Conservation (phyloP, 2,888 invertebrate species). For the Philonicus albiceps region DNA sequence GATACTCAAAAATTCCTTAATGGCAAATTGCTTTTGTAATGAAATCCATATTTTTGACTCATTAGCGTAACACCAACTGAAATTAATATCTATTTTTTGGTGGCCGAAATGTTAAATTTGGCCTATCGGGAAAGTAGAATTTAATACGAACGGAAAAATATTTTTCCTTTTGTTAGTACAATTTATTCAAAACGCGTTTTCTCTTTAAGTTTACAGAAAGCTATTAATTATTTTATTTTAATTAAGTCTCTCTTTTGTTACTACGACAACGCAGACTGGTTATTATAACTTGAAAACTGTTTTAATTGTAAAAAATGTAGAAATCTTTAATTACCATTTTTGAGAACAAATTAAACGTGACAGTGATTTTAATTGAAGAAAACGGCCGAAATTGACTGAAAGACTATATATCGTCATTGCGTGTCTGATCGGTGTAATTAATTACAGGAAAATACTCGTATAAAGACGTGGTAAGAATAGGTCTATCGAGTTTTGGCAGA, state of each 20-base stretch:
- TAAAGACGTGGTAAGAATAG: neutral
- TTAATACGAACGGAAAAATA: neutral
- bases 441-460: neutral
- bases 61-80: neutral
- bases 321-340: neutral
- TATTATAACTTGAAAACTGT: neutral
- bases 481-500: neutral
- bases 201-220: neutral
- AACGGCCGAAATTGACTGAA: neutral
- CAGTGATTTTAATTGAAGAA: neutral
- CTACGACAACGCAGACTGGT: neutral
- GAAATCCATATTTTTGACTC: neutral
- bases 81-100: neutral
- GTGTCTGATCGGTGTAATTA: neutral
- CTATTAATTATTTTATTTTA: neutral
- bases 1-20: neutral
- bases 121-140: neutral
- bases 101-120: neutral
- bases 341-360: neutral
- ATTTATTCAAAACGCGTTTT: neutral
- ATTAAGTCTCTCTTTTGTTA: neutral
- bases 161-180: neutral
- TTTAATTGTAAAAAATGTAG: neutral
- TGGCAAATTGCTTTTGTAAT: neutral
- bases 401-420: neutral